phyloP scores from a whole-genome alignment of 2,888 invertebrate genomes.

The Diadegma fenestrale region DNA sequence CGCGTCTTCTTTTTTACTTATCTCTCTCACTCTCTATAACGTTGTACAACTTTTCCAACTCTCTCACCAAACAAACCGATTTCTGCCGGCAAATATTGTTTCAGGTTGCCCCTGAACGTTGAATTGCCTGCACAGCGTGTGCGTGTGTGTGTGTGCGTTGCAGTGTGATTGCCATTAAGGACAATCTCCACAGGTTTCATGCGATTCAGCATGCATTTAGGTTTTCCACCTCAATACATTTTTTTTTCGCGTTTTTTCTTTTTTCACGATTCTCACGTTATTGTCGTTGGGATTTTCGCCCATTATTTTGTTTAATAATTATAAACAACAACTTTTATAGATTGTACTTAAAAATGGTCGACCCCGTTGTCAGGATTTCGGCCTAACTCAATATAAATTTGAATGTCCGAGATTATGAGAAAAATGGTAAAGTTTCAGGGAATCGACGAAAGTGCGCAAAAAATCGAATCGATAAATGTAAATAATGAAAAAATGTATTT shows the following conservation, averaged over 20 bases:
- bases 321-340: too few relatives aligned
- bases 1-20: constrained; percentile 20
- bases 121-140: constrained; percentile 26
- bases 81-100: constrained; percentile 58
- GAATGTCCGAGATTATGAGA: not conserved
- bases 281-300: too few relatives aligned
- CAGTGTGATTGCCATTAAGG: not conserved
- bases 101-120: constrained; percentile 42
- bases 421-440: not conserved
- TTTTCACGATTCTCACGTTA: not conserved
- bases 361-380: not conserved
- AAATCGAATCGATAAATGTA: not conserved
- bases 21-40: not conserved
- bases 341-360: not conserved
- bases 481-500: not conserved
- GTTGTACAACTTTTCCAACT: not conserved
- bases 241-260: not conserved
- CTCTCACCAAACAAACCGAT: constrained; percentile 58
- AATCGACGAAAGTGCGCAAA: constrained; percentile 3
- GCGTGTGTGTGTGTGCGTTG: not conserved
- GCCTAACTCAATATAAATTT: not conserved
- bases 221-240: not conserved
- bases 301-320: too few relatives aligned
- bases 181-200: constrained; percentile 7
- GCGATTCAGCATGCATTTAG: not conserved